These are phyloP conservation scores for Chalcosyrphus nemorum DNA, from an alignment of 2,888 invertebrate species.

Conservation along the genomic window DNA sequence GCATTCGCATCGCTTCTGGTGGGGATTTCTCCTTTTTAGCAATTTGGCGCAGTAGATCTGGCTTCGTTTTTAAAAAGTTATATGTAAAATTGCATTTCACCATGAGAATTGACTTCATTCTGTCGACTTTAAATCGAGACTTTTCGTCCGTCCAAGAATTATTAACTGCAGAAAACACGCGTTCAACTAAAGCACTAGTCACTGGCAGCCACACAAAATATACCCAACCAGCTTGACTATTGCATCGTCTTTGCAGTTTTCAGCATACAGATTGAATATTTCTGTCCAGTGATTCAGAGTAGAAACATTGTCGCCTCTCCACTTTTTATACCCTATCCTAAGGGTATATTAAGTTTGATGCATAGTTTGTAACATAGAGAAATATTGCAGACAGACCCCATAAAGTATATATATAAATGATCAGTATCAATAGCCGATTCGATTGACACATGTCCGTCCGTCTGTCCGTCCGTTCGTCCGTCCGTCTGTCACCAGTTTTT, in stretches of 20 bases:
- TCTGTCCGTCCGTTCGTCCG: too few relatives aligned
- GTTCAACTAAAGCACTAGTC: slow-evolving; percentile 1
- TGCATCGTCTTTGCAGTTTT: slow-evolving; percentile 7
- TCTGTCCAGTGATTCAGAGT: not conserved
- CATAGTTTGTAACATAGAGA: too few relatives aligned
- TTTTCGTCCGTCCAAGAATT: slow-evolving; percentile 15
- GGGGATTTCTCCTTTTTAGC: not conserved
- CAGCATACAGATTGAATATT: slow-evolving; percentile 13
- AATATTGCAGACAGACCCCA: too few relatives aligned
- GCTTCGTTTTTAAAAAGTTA: not conserved
- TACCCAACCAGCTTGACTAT: slow-evolving; percentile 17
- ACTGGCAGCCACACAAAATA: slow-evolving; percentile 9
- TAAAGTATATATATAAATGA: too few relatives aligned
- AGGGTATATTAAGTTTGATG: too few relatives aligned
- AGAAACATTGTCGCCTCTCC: not conserved
- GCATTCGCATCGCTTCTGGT: not conserved
- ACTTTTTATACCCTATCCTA: too few relatives aligned
- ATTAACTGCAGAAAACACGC: slow-evolving; percentile 1
- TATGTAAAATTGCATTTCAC: not conserved
- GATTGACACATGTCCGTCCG: too few relatives aligned
- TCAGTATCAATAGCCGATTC: too few relatives aligned
- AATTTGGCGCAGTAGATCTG: slow-evolving; percentile 1
- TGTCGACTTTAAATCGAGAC: not conserved
- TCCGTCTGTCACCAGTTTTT: too few relatives aligned
- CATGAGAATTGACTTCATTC: too few relatives aligned